Evolutionary conservation across 2,113 vertebrate genomes (phyloP).

Genomic region (Craseonycteris thonglongyai): DNA sequence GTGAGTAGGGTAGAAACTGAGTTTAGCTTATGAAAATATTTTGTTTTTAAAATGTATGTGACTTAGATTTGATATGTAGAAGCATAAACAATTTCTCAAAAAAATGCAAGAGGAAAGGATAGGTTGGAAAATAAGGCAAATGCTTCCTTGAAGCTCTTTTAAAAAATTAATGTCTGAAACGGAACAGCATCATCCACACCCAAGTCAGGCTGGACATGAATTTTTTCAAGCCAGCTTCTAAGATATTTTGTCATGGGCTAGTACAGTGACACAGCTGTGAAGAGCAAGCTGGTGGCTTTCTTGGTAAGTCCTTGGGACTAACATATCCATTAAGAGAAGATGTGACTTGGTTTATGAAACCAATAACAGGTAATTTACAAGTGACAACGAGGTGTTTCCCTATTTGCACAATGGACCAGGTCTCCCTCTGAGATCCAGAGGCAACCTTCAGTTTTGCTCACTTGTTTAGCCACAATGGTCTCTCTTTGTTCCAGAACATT

Average conservation of each 20-base stretch:
- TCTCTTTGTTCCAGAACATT: neutral
- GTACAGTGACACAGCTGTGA: neutral
- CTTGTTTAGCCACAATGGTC: neutral
- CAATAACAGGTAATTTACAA: neutral
- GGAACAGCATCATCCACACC: neutral
- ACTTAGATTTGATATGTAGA: slow-evolving; percentile 11
- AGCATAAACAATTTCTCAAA: neutral
- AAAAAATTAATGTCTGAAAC: neutral
- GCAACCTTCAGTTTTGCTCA: neutral
- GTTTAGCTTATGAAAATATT: neutral
- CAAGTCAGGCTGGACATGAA: neutral
- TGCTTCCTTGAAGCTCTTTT: neutral
- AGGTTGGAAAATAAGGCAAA: neutral
- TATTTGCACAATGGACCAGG: neutral
- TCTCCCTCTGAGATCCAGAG: neutral
- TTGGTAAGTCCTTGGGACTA: neutral
- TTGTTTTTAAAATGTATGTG: neutral
- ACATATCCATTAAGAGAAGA: neutral
- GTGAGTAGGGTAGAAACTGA: neutral
- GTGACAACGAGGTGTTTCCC: neutral
- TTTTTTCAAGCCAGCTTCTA: neutral
- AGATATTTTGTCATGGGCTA: neutral
- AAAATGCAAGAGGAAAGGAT: neutral
- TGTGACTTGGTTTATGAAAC: neutral
- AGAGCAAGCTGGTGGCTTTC: neutral